Percentiles rank a stretch among this genome's conserved stretches.
These are phyloP conservation scores for Nowickia ferox DNA, from an alignment of 2,888 invertebrate genomes.

Conservation along the genomic window DNA sequence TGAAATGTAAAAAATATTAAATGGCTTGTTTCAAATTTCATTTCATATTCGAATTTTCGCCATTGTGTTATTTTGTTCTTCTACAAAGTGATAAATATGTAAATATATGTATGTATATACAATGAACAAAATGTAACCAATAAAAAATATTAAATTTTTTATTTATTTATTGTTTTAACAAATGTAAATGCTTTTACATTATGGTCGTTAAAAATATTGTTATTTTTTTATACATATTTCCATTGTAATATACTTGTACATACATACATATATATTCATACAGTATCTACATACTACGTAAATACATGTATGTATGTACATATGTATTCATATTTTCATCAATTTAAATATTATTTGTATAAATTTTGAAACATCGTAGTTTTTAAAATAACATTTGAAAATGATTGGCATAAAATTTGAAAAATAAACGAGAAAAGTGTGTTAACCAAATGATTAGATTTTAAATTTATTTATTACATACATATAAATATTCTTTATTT, in stretches of 20 bases:
- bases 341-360: constrained; percentile 34
- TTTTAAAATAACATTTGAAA: constrained; percentile 39
- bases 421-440: constrained; percentile 16
- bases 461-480: constrained; percentile 56
- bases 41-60: background rate
- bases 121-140: background rate
- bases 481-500: constrained; percentile 35
- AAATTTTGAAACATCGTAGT: constrained; percentile 34
- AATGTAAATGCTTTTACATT: background rate
- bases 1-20: background rate
- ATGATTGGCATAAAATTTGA: constrained; percentile 36
- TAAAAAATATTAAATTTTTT: background rate
- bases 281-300: too few relatives aligned
- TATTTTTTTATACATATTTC: background rate
- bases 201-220: background rate
- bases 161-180: background rate
- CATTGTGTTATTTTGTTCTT: background rate
- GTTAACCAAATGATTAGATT: constrained; percentile 52
- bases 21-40: constrained; percentile 1
- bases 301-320: background rate
- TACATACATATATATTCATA: background rate
- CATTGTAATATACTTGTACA: background rate
- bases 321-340: background rate
- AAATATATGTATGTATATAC: background rate
- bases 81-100: background rate